Percentiles rank a stretch among this genome's conserved stretches.
Evolutionary conservation across 2,888 invertebrate species (phyloP).

Genomic region (Caenorhabditis drosophilae): DNA sequence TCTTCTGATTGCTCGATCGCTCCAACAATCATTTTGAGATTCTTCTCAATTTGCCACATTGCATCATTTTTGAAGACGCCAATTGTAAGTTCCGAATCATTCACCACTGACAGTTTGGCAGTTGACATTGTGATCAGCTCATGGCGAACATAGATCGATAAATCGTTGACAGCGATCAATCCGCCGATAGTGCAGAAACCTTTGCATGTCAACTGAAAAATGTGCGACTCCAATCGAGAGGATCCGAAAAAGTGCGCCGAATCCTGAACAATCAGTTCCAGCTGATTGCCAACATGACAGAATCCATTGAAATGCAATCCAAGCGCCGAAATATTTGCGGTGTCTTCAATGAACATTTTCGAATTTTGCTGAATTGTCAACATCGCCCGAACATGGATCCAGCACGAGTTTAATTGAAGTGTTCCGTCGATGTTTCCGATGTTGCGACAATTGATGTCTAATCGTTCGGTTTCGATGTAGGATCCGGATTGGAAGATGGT

Average conservation of each 20-base stretch:
- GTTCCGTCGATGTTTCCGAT: slow-evolving; percentile 38
- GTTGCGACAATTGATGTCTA: slow-evolving; percentile 33
- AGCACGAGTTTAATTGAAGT: slow-evolving; percentile 42
- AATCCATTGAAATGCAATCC: slow-evolving; percentile 42
- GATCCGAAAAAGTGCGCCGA: slow-evolving; percentile 46
- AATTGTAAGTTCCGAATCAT: slow-evolving; percentile 31
- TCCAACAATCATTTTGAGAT: slow-evolving; percentile 39
- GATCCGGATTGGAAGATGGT: slow-evolving; percentile 34
- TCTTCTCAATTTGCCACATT: slow-evolving; percentile 44
- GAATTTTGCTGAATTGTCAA: slow-evolving; percentile 32
- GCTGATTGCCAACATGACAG: slow-evolving; percentile 36
- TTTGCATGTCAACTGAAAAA: slow-evolving; percentile 36
- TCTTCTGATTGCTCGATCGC: slow-evolving; percentile 46
- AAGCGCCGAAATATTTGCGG: slow-evolving; percentile 21
- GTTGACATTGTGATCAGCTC: slow-evolving; percentile 44
- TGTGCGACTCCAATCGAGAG: slow-evolving; percentile 41
- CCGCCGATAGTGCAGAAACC: slow-evolving; percentile 46
- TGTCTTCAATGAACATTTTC: slow-evolving; percentile 45
- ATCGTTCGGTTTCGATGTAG: slow-evolving; percentile 47
- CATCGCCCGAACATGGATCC: slow-evolving; percentile 20
- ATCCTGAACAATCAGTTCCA: slow-evolving; percentile 41
- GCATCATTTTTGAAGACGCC: slow-evolving; percentile 43
- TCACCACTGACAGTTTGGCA: slow-evolving; percentile 37
- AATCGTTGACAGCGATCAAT: slow-evolving; percentile 32
- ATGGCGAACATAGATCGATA: slow-evolving; percentile 40